These are phyloP conservation scores for Augiades crinisus DNA, from an alignment of 2,888 invertebrate genomes.

Conservation along the genomic window DNA sequence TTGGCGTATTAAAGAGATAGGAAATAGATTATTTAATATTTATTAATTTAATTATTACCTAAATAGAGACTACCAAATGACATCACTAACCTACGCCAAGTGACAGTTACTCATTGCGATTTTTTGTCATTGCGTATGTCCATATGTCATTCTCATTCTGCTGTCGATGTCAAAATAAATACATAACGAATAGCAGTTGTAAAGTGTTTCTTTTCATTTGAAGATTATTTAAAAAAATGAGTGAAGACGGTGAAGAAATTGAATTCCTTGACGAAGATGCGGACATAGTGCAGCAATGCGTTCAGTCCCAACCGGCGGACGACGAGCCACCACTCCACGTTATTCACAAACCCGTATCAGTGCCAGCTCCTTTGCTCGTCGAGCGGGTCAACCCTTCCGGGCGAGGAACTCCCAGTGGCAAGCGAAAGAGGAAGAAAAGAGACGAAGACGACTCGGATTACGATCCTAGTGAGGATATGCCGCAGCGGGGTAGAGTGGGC, in stretches of 20 bases:
- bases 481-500: conserved; percentile 33
- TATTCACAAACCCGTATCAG: conserved; percentile 24
- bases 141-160: no score
- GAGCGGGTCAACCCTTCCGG: conserved; percentile 36
- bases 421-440: conserved; percentile 42
- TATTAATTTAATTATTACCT: no score
- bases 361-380: conserved; percentile 39
- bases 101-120: no score
- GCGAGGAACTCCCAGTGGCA: background rate
- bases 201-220: no score
- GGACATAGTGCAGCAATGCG: conserved; percentile 67
- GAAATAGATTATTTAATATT: no score
- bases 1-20: no score
- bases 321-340: conserved; percentile 22
- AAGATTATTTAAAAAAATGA: no score
- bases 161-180: no score
- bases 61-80: no score
- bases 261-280: conserved; percentile 75
- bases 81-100: no score
- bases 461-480: conserved; percentile 50
- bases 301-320: conserved; percentile 40
- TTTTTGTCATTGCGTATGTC: no score
- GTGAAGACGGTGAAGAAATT: conserved; percentile 51
- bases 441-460: conserved; percentile 63
- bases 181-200: no score